These are phyloP conservation scores for Euplexia lucipara DNA, from an alignment of 2,888 invertebrate species.

Conservation along the genomic window DNA sequence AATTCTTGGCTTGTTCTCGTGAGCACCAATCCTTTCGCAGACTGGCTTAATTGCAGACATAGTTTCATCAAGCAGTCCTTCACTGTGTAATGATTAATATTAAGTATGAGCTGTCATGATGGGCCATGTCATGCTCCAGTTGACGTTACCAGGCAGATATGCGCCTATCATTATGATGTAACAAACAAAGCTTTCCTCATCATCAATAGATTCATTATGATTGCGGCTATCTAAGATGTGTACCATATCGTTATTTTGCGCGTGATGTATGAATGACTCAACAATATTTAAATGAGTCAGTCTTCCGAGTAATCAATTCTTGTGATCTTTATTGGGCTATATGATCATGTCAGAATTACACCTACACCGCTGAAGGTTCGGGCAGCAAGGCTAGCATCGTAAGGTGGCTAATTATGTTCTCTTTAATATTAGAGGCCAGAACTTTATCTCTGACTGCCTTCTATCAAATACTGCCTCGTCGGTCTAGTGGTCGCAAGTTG, in stretches of 20 bases:
- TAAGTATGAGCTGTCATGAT: background rate
- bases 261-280: slow-evolving; percentile 37
- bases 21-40: background rate
- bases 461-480: too few species aligned
- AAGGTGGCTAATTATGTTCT: background rate
- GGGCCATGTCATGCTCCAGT: background rate
- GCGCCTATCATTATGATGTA: slow-evolving; percentile 25
- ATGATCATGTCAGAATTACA: slow-evolving; percentile 23
- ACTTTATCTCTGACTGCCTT: background rate
- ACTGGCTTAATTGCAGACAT: background rate
- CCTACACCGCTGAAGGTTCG: slow-evolving; percentile 23
- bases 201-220: slow-evolving; percentile 29
- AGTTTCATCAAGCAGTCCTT: background rate
- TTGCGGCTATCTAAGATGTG: slow-evolving; percentile 28
- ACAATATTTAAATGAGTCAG: slow-evolving; percentile 45
- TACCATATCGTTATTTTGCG: slow-evolving; percentile 21
- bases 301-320: slow-evolving; percentile 30
- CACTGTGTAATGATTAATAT: background rate
- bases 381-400: background rate
- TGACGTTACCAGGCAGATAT: background rate
- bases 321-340: slow-evolving; percentile 27
- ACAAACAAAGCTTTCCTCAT: slow-evolving; percentile 21
- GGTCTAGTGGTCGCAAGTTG: too few species aligned
- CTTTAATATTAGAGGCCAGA: background rate
- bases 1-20: background rate